Base-by-base conservation (phyloP, 2,888 invertebrate species). In the Callimorpha dominula region DNA sequence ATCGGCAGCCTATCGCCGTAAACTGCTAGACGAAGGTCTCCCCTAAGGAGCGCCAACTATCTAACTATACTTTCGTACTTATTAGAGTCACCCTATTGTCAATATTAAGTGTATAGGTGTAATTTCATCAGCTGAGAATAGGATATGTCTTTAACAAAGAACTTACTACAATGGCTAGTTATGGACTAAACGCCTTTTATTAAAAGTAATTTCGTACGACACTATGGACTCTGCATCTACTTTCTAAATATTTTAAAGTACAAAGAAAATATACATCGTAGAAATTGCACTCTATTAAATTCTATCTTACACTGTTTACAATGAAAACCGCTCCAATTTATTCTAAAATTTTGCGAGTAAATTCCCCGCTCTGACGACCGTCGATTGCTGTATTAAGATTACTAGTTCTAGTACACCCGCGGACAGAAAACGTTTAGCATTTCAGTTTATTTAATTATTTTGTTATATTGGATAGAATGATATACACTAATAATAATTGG, bases 281-380 rank as follows among this genome's bases (percentile, higher is more conserved):
- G 17, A 14, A 76, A 74, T 43, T 83, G 75, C 71, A 75, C 73
- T 31, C 65, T 49, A 65, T 65, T 72, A 73, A 60, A 57, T 78
- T 83, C 78, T 75, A 75, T 62, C 52, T 68, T 42, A 40, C 65
- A 69, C 62, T 68, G 74, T 83, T 76, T 79, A 75, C 73, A 54
- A 67, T 68, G 72, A 74, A 78, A 82, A 72, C 68, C 80, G 74
- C 76, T 81, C 66, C 71, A 78, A 77, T 80, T 72, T 46, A 75
- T 75, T 75, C 62, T 50, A 68, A 80, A 81, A 74, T 83, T 84
- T 78, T 54, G 70, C 71, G 60, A 83, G 75, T 76, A 82, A 83
- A 79, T 80, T 79, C 67, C 50, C 66, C 68, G 43, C 70, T 52
- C 80, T 82, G 78, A 77, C 72, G 74, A 78, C 74, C 52, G 49